These are phyloP conservation scores for Stegodyphus mimosarum DNA, from an alignment of 1,140 invertebrate genomes.

Conservation along the genomic window DNA sequence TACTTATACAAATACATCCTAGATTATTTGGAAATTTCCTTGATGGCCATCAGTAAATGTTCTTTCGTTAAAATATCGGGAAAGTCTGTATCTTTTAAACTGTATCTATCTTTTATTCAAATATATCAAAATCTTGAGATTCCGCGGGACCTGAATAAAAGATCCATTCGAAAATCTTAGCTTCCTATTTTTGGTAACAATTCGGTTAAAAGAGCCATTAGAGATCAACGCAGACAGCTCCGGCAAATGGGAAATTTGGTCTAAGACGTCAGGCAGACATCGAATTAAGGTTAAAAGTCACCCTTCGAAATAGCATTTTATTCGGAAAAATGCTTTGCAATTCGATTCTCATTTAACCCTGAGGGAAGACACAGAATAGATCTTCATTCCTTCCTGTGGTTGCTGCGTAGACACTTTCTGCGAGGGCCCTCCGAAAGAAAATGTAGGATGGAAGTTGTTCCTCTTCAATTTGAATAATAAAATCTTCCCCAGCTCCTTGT, in stretches of 20 bases:
- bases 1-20: too few species aligned
- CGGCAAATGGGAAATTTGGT: neutral
- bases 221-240: neutral
- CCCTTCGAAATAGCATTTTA: constrained; percentile 16
- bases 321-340: constrained; percentile 31
- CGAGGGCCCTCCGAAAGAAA: neutral
- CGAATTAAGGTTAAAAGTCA: constrained; percentile 36
- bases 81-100: too few species aligned
- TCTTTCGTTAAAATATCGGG: too few species aligned
- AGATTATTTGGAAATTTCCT: too few species aligned
- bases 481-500: neutral
- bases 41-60: too few species aligned
- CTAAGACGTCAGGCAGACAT: neutral
- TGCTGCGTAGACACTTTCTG: neutral
- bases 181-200: too few species aligned
- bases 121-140: too few species aligned
- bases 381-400: neutral
- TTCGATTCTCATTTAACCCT: constrained; percentile 19
- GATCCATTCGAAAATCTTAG: too few species aligned
- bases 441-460: neutral
- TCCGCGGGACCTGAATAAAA: too few species aligned
- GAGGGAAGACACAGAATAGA: neutral
- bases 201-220: neutral
- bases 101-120: too few species aligned
- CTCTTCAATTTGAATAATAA: constrained; percentile 3